Evolutionary conservation across 2,888 invertebrate genomes (phyloP).

Genomic region (Malthinus flaveolus): DNA sequence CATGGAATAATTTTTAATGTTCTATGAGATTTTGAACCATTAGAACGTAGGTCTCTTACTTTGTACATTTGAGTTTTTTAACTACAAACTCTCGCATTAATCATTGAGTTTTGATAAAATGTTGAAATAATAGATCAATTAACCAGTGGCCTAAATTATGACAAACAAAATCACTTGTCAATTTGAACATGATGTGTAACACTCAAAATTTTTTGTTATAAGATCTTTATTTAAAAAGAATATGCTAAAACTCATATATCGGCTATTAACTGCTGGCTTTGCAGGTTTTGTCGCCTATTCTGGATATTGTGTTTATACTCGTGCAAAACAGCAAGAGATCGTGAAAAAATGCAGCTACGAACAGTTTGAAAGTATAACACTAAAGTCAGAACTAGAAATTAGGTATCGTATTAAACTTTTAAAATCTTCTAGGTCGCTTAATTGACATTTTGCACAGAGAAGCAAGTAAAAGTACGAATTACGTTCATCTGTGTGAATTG

Average conservation of each 20-base stretch:
- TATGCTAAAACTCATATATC: constrained; percentile 18
- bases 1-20: too few species aligned
- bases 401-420: constrained; percentile 2
- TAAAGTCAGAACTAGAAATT: background rate
- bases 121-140: too few species aligned
- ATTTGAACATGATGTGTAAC: too few species aligned
- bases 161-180: too few species aligned
- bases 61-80: too few species aligned
- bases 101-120: too few species aligned
- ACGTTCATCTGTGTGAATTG: constrained; percentile 4
- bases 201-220: constrained; percentile 19
- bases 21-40: too few species aligned
- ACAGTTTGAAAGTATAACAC: constrained; percentile 18
- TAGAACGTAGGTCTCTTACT: too few species aligned
- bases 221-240: background rate
- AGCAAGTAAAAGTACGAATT: constrained; percentile 9
- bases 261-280: constrained; percentile 11
- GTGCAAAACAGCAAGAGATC: constrained; percentile 5
- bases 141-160: too few species aligned
- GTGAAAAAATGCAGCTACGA: constrained; percentile 12
- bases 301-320: constrained; percentile 23
- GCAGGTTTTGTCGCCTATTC: constrained; percentile 24
- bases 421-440: constrained; percentile 16
- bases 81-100: too few species aligned
- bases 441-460: constrained; percentile 21